Evolutionary conservation across 2,888 invertebrate genomes (phyloP), one percentile per base, ranked within the genome.

Genomic region (Metalampra italica): DNA sequence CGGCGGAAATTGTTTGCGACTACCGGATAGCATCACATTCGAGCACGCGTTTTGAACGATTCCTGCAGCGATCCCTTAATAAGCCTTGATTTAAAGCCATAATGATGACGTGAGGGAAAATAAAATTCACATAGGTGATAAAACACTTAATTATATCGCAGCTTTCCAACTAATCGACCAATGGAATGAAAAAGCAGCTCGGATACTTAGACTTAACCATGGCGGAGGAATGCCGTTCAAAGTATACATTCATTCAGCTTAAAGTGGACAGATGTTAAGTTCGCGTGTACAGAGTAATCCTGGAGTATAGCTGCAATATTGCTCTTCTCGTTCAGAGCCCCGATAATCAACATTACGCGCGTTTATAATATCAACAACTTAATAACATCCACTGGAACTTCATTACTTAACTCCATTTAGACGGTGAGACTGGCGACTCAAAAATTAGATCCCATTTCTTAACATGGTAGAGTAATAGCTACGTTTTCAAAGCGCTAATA

Each of bases 221-320:
- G 56, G 59, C 49, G 54, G 52, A 59, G 67, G 67, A 70, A 68
- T 68, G 64, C 56, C 49, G 63, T 60, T 66, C 62, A 62, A 66
- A 64, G 66, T 65, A 61, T 62, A 67, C 64, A 68, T 68, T 71
- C 34, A 62, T 70, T 69, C 62, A 57, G 67, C 62, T 74, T 66
- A 71, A 65, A 66, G 65, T 60, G 66, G 71, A 75, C 74, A 75
- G 75, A 75, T 75, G 73, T 70, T 69, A 66, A 63, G 63, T 65
- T 78, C 62, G 75, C 75, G 69, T 76, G 75, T 67, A 59, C 50
- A 53, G 54, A 49, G 66, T 66, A 65, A 74, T 69, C 66, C 71
- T 66, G 64, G 63, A 66, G 53, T 56, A 66, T 60, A 53, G 56
- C 60, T 45, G 50, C 56, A 52, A 67, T 68, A 68, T 64, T 58